Evolutionary conservation across 2,113 vertebrate species (phyloP), one percentile per base, ranked within the genome.

Genomic region (Artemisiospiza belli): DNA sequence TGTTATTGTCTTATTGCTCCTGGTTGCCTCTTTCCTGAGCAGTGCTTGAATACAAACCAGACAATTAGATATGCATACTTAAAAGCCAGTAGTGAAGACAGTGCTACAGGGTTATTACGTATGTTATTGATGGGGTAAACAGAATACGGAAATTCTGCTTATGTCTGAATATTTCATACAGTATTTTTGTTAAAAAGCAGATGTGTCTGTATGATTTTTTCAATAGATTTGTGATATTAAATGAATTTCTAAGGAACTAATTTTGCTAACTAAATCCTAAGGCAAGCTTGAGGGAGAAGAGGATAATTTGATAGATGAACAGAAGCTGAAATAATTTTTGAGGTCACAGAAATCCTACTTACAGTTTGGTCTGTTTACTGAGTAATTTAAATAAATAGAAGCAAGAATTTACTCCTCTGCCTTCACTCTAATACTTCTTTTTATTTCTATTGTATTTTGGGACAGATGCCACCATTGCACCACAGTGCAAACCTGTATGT

Each of bases 1-100:
- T 92, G 90, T 94, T 87, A 91, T 35, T 93, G 58, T 77, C 87
- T 88, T 80, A 95, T 55, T 94, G 72, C 87, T 87, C 77, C 83
- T 93, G 64, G 82, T 80, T 92, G 59, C 81, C 58, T 92, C 43
- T 95, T 95, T 90, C 95, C 89, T 91, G 89, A 79, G 44, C 88
- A 16, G 41, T 89, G 21, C 54, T 74, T 81, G 94, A 96, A 97
- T 97, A 63, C 54, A 35, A 93, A 97, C 9, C 85, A 92, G 90
- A 22, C 68, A 94, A 84, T 97, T 92, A 72, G 37, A 35, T 69
- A 95, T 94, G 91, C 92, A 70, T 68, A 52, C 72, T 96, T 95
- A 88, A 94, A 89, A 93, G 70, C 72, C 75, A 16, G 55, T 83
- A 63, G 75, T 69, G 79, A 74, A 61, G 75, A 23, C 84, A 62